A percentile compares a stretch with the other conserved stretches of the same genome.
These are phyloP conservation scores for Zapus hudsonius DNA, from an alignment of 2,113 vertebrate genomes.

Conservation along the genomic window DNA sequence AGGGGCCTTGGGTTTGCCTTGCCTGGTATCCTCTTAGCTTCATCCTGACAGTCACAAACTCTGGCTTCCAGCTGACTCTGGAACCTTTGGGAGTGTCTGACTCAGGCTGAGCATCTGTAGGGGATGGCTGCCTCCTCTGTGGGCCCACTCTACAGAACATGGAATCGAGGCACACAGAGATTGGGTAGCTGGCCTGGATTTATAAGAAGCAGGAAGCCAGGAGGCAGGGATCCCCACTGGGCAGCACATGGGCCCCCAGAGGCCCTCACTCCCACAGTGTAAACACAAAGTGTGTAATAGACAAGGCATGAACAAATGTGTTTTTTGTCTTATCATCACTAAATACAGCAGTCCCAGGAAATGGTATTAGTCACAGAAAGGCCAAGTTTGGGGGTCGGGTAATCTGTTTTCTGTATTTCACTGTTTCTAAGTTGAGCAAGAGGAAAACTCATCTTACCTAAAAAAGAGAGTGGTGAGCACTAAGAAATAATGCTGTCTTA, in stretches of 20 bases:
- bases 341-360: not conserved
- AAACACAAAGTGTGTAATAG: rapidly evolving
- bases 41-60: not conserved
- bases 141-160: not conserved
- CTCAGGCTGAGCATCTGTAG: rapidly evolving
- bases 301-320: not conserved
- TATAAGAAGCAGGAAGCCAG: not conserved
- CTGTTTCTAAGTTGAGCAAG: not conserved
- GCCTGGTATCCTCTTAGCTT: not conserved
- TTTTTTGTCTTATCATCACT: rapidly evolving
- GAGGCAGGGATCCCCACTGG: not conserved
- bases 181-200: not conserved
- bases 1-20: too few species aligned
- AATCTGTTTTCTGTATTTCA: not conserved
- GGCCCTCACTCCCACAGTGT: too few species aligned
- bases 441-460: not conserved
- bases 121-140: not conserved
- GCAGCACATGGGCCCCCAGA: not conserved
- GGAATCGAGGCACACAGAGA: not conserved
- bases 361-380: not conserved
- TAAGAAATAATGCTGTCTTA: not conserved
- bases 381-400: not conserved
- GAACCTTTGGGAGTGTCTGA: not conserved
- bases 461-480: not conserved
- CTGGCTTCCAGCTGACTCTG: not conserved